Evolutionary conservation across 1,140 invertebrate species (phyloP).

Genomic region (Drosophila azteca): DNA sequence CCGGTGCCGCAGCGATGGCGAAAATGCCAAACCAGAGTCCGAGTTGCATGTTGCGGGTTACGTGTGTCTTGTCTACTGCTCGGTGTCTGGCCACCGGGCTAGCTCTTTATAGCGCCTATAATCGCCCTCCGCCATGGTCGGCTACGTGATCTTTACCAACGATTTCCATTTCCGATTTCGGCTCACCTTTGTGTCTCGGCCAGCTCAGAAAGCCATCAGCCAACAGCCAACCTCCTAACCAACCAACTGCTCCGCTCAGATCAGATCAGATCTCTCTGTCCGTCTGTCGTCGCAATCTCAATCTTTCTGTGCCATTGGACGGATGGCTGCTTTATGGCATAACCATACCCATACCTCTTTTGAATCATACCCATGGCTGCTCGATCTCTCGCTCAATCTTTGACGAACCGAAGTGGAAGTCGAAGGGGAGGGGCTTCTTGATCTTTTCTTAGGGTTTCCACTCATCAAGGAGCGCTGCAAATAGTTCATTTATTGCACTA

Average conservation of each 20-base stretch:
- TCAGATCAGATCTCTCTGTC: conserved; percentile 16
- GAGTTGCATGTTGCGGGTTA: conserved; percentile 72
- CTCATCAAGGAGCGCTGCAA: no score
- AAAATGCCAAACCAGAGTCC: conserved; percentile 77
- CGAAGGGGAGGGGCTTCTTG: no score
- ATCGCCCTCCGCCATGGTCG: conserved; percentile 50
- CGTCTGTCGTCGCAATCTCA: conserved; percentile 27
- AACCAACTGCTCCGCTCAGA: background rate
- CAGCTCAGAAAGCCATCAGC: background rate
- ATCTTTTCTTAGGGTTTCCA: no score
- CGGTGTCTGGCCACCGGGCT: conserved; percentile 43
- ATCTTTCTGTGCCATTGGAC: conserved; percentile 22
- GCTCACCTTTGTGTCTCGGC: conserved; percentile 55
- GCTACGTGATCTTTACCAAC: conserved; percentile 71
- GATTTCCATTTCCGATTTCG: conserved; percentile 65
- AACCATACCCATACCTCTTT: no score
- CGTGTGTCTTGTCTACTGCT: conserved; percentile 71
- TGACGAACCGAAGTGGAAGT: no score
- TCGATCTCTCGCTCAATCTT: no score
- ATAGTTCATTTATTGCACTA: no score
- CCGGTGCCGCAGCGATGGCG: conserved; percentile 77
- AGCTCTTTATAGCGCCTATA: conserved; percentile 75
- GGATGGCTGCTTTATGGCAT: conserved; percentile 15
- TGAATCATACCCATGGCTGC: no score
- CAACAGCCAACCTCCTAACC: conserved; percentile 27